These are phyloP conservation scores for Desmophyllum pertusum DNA, from an alignment of 92 coral and sea anemone species.

Conservation along the genomic window DNA sequence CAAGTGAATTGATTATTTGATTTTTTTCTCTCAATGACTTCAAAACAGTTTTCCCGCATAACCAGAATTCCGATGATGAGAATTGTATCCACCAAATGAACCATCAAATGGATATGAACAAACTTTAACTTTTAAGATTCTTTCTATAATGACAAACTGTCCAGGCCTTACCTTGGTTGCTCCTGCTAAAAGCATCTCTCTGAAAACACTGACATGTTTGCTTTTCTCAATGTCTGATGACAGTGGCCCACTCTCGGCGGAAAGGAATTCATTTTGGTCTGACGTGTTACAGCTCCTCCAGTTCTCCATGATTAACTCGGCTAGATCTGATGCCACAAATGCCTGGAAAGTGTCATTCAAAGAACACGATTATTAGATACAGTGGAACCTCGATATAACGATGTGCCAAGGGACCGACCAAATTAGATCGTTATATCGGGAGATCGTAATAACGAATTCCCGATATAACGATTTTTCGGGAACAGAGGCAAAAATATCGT, in stretches of 20 bases:
- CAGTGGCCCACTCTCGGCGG: slow-evolving; percentile 13
- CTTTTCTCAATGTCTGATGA: neutral
- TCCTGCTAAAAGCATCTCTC: slow-evolving; percentile 51
- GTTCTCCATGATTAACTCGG: slow-evolving; percentile 59
- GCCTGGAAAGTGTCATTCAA: slow-evolving; percentile 42
- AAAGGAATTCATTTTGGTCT: slow-evolving; percentile 12
- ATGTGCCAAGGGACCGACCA: no score
- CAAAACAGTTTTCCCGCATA: neutral
- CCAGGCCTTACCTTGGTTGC: slow-evolving; percentile 34
- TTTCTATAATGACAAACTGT: neutral
- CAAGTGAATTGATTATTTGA: no score
- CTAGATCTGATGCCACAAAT: slow-evolving; percentile 60
- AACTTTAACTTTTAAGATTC: neutral
- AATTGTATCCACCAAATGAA: neutral
- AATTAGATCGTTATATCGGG: no score
- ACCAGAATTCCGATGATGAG: neutral
- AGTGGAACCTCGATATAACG: no score
- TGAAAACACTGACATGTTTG: slow-evolving; percentile 17
- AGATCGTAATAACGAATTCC: no score
- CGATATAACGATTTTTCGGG: no score
- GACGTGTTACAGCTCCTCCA: slow-evolving; percentile 30
- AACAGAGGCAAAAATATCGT: no score
- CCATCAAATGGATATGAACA: neutral
- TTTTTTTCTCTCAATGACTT: no score
- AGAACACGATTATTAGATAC: neutral